These are phyloP conservation scores for Tipula confusa DNA, from an alignment of 2,888 invertebrate species.

Conservation along the genomic window DNA sequence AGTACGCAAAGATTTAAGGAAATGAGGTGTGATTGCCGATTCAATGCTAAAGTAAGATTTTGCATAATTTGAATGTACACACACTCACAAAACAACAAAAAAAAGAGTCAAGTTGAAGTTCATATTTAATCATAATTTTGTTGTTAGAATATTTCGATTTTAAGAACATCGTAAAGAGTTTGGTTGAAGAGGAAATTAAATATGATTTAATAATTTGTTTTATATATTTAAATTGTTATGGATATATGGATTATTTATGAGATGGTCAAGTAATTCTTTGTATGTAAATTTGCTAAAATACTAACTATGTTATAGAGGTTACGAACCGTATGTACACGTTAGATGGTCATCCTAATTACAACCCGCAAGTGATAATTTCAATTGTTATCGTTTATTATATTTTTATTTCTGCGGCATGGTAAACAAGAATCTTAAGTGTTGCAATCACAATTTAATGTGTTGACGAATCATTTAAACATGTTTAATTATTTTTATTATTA, in stretches of 20 bases:
- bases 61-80: background rate
- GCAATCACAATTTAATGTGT: background rate
- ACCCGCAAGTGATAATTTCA: too few relatives aligned
- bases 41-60: background rate
- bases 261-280: too few relatives aligned
- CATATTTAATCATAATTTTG: background rate
- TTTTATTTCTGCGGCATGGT: too few relatives aligned
- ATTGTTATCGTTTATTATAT: too few relatives aligned
- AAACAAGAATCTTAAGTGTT: too few relatives aligned
- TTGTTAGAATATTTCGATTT: background rate
- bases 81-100: too few relatives aligned
- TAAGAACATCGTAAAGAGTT: background rate
- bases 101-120: conserved; percentile 14
- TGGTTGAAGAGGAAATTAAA: conserved; percentile 3
- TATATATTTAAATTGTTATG: background rate
- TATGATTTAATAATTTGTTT: background rate
- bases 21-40: background rate
- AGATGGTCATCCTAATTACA: too few relatives aligned
- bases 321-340: background rate
- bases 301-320: too few relatives aligned
- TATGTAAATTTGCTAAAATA: too few relatives aligned
- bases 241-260: background rate
- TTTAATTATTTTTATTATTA: background rate
- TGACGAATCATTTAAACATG: background rate
- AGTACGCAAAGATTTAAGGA: background rate